Evolutionary conservation across 2,113 vertebrate species (phyloP).

Genomic region (Burhinus bistriatus): DNA sequence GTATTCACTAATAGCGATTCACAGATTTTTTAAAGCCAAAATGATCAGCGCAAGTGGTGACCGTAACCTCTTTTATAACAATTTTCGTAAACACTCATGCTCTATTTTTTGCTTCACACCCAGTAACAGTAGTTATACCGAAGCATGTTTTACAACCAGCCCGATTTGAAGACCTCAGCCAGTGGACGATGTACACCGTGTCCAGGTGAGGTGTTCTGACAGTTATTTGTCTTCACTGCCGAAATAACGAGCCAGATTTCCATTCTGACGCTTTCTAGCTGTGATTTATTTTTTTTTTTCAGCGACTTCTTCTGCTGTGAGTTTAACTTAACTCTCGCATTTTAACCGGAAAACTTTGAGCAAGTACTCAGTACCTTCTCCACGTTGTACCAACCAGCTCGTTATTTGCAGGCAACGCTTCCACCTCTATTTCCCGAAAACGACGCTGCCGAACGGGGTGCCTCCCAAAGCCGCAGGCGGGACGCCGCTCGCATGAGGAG

Average conservation of each 20-base stretch:
- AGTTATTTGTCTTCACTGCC: background rate
- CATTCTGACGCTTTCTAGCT: background rate
- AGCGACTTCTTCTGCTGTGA: background rate
- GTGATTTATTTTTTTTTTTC: background rate
- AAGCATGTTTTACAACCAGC: background rate
- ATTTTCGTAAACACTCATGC: background rate
- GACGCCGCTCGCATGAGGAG: background rate
- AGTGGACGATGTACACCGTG: fast-evolving
- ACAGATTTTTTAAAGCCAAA: background rate
- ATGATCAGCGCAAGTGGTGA: background rate
- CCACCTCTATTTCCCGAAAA: background rate
- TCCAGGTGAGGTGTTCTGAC: background rate
- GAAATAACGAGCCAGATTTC: background rate
- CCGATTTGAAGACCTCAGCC: background rate
- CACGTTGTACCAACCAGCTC: fast-evolving
- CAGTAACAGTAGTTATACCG: background rate
- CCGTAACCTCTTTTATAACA: background rate
- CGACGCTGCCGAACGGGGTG: background rate
- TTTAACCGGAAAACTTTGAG: background rate
- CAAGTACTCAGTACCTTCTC: background rate
- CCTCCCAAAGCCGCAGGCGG: no score
- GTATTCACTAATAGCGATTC: background rate
- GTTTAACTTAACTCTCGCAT: background rate
- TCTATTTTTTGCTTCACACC: background rate
- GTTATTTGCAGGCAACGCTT: background rate